Conservation (phyloP, 2,113 vertebrate species). For the Tragelaphus scriptus region DNA sequence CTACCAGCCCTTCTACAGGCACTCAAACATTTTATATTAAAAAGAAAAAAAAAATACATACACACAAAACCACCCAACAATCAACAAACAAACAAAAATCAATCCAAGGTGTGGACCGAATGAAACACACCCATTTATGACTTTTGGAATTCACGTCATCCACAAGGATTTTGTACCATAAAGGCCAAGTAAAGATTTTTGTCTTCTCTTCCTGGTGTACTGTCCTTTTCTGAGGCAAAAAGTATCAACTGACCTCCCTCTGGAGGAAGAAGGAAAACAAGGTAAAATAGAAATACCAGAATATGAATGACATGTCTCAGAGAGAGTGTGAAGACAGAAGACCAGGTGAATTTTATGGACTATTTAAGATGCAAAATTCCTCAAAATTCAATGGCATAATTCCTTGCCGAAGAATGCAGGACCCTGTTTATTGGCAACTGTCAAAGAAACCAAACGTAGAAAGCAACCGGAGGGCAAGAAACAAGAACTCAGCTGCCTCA, state of each 20-base stretch:
- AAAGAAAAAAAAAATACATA: background rate
- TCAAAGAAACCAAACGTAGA: background rate
- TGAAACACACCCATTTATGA: background rate
- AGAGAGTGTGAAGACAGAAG: background rate
- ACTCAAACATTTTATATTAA: background rate
- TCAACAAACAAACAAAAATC: background rate
- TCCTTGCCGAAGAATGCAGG: background rate
- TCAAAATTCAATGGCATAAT: background rate
- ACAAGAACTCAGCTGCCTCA: background rate
- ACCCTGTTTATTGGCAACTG: background rate
- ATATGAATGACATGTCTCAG: background rate
- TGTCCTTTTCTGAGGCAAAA: background rate
- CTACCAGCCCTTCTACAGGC: background rate
- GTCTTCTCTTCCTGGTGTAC: background rate
- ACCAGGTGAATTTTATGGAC: background rate
- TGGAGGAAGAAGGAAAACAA: background rate
- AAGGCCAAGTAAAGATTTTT: background rate
- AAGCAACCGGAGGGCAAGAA: background rate
- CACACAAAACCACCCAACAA: background rate
- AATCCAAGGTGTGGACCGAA: background rate
- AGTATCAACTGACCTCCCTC: background rate
- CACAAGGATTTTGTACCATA: background rate
- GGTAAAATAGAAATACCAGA: background rate
- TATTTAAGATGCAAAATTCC: background rate
- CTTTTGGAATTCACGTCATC: background rate